Evolutionary conservation across 2,888 invertebrate genomes (phyloP), one percentile per base, ranked within the genome.

Genomic region (Eudemis profundana): DNA sequence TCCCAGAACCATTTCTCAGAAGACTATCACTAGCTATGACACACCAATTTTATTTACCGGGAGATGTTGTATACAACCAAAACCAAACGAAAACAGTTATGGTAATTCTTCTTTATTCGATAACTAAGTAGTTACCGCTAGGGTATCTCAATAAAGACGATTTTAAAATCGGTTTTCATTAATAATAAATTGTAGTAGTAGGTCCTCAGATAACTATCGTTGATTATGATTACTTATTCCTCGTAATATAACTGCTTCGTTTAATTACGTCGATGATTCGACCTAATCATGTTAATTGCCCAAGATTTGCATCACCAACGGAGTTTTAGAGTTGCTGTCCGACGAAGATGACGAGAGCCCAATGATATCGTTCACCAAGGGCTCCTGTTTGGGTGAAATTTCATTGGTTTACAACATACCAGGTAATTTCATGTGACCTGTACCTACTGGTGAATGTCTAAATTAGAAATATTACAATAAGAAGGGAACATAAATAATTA

Each of bases 341-440:
- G 92, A 92, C 69, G 93, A 93, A 85, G 93, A 93, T 61, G 90
- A 93, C 67, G 89, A 90, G 76, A 93, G 91, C 67, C 92, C 93
- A 7, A 92, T 93, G 85, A 90, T 93, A 71, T 92, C 93, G 12
- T 90, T 93, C 70, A 82, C 84, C 19, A 88, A 90, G 68, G 93
- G 93, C 3, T 91, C 93, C 5, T 92, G 92, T 73, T 86, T 93
- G 68, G 93, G 93, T 3, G 93, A 93, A 86, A 87, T 89, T 69
- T 82, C 93, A 17, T 75, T 93, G 65, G 82, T 93, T 40, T 85
- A 93, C 68, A 92, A 90, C 62, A 80, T 93, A 70, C 93, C 93
- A 68, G 89, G 91, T 89, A 78, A 44, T 50, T 38, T 5, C 23
- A 46, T 38, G 23, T 19, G 12, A n/a, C n/a, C n/a, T n/a, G n/a